phyloP scores from a whole-genome alignment of 2,113 vertebrate species.

The Trochalopteron elliotii region DNA sequence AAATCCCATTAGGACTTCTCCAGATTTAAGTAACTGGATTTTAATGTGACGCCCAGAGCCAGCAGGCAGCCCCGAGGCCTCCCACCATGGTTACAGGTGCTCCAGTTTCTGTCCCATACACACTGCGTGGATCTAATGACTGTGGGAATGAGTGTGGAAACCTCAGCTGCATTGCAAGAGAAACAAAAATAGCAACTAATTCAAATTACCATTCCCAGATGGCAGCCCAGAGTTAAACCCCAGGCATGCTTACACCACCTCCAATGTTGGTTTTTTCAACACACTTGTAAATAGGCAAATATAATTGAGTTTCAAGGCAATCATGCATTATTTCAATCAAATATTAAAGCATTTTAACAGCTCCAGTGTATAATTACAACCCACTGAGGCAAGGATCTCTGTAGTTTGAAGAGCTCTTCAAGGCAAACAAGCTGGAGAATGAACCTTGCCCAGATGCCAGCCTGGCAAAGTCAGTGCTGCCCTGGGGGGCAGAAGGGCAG shows the following conservation, averaged over 20 bases:
- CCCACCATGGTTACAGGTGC: background rate
- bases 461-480: rapidly evolving
- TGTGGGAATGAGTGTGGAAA: background rate
- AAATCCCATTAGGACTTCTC: background rate
- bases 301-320: background rate
- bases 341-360: background rate
- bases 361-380: background rate
- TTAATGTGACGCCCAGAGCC: background rate
- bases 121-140: background rate
- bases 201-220: background rate
- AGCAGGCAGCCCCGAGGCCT: background rate
- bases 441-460: background rate
- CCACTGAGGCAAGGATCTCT: background rate
- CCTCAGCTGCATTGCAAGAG: background rate
- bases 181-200: background rate
- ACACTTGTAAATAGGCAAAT: background rate
- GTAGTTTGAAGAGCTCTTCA: background rate
- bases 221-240: background rate
- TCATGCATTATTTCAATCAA: background rate
- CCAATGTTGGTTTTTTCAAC: background rate
- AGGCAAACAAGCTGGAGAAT: background rate
- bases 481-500: background rate
- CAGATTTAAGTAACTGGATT: background rate
- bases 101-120: background rate
- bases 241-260: background rate